Percentiles rank a stretch among this genome's conserved stretches.
phyloP scores from a whole-genome alignment of 1,140 invertebrate species.

The Drosophila baimaii region DNA sequence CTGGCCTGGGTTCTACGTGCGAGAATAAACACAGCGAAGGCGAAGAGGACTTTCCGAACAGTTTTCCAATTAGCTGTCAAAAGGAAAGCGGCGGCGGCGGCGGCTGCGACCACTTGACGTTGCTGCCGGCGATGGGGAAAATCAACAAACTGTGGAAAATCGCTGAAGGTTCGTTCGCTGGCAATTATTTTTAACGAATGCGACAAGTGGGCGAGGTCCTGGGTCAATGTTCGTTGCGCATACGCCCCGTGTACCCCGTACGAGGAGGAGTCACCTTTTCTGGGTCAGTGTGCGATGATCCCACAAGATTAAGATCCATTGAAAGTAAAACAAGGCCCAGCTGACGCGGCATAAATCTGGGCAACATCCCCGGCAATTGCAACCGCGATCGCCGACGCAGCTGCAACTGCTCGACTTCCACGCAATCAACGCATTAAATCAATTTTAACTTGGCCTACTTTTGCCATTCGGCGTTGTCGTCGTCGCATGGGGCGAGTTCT shows the following conservation, averaged over 20 bases:
- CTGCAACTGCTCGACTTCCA: constrained; percentile 41
- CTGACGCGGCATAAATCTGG: constrained; percentile 60
- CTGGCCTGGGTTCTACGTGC: constrained; percentile 3
- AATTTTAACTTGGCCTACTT: constrained; percentile 84
- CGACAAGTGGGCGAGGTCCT: constrained; percentile 25
- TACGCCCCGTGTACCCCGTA: constrained; percentile 45
- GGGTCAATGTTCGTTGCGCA: constrained; percentile 68
- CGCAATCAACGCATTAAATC: constrained; percentile 79
- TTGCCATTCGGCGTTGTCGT: constrained; percentile 26
- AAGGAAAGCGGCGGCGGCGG: constrained; percentile 32
- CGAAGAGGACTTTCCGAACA: constrained; percentile 43
- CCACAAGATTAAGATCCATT: constrained; percentile 58
- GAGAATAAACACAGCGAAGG: constrained; percentile 23
- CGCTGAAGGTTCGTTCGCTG: constrained; percentile 38
- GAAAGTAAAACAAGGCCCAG: constrained; percentile 58
- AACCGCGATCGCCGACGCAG: constrained; percentile 40
- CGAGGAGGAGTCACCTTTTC: neutral
- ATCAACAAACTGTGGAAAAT: constrained; percentile 32
- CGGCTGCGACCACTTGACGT: constrained; percentile 40
- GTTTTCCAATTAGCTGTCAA: constrained; percentile 70
- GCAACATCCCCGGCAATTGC: constrained; percentile 26
- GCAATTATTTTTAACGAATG: constrained; percentile 78
- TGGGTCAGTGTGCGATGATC: constrained; percentile 50
- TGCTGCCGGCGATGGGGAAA: constrained; percentile 22
- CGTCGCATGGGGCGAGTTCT: constrained; percentile 32